Evolutionary conservation across 2,113 vertebrate genomes (phyloP).

Genomic region (Triplophysa dalaica): DNA sequence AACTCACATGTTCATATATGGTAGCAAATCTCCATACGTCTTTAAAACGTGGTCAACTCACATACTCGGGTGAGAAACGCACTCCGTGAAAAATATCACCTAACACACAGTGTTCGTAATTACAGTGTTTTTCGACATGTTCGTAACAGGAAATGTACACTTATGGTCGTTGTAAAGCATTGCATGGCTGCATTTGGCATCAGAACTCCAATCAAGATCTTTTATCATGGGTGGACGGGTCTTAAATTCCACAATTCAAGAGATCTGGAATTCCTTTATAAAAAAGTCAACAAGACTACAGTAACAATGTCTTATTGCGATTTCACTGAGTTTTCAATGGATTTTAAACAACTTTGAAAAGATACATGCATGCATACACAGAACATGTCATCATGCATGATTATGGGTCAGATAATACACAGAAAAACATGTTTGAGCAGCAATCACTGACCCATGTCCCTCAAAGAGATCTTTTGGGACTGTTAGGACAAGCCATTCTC

Average conservation of each 20-base stretch:
- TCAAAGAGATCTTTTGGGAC: not conserved
- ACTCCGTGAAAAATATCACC: not conserved
- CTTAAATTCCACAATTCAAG: no score
- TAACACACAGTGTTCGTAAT: not conserved
- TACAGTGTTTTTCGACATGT: not conserved
- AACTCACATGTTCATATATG: no score
- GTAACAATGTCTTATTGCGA: no score
- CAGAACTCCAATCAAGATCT: not conserved
- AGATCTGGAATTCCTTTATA: no score
- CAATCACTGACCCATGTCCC: conserved; percentile 2
- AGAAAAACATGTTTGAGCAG: conserved; percentile 8
- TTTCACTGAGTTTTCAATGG: no score
- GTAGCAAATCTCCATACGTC: not conserved
- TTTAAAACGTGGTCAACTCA: not conserved
- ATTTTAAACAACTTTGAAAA: no score
- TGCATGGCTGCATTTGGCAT: not conserved
- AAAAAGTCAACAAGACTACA: no score
- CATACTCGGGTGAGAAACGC: not conserved
- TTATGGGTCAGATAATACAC: not conserved
- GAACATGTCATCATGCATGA: not conserved
- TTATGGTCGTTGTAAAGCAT: not conserved
- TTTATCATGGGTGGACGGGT: not conserved
- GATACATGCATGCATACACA: not conserved
- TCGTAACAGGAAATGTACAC: not conserved
- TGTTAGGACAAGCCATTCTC: conserved; percentile 16